These are phyloP conservation scores for Drosophila teissieri DNA, from an alignment of 1,140 invertebrate species.

Conservation along the genomic window DNA sequence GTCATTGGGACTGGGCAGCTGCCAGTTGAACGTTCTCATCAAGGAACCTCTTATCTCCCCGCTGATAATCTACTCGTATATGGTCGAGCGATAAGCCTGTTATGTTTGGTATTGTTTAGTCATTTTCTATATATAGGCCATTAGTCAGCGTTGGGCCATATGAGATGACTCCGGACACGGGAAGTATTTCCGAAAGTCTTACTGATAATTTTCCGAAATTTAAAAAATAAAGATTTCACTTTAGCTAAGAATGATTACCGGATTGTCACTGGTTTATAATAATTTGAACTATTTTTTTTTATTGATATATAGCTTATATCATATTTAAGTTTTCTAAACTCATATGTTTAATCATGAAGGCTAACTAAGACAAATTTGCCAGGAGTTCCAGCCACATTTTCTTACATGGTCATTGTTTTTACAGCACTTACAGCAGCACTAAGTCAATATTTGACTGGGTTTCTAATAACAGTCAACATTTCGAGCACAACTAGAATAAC, in stretches of 20 bases:
- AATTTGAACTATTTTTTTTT: not conserved
- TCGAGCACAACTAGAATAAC: constrained; percentile 18
- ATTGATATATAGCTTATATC: no score
- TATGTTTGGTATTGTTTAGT: constrained; percentile 22
- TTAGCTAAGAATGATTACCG: no score
- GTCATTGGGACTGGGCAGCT: constrained; percentile 16
- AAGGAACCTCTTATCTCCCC: constrained; percentile 27
- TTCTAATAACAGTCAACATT: constrained; percentile 69
- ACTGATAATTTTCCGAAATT: no score
- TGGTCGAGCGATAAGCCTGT: constrained; percentile 25
- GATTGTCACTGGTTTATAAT: no score
- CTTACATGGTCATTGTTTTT: constrained; percentile 23
- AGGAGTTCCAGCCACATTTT: constrained; percentile 39
- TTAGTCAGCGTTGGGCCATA: not conserved
- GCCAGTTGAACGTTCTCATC: constrained; percentile 27
- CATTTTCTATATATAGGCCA: constrained; percentile 20
- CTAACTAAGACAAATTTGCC: not conserved
- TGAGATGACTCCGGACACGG: not conserved
- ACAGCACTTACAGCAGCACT: constrained; percentile 43
- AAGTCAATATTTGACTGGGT: constrained; percentile 67
- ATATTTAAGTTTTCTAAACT: no score
- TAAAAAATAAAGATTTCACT: no score
- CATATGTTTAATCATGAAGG: no score
- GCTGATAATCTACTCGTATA: constrained; percentile 24
- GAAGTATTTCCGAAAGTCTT: constrained; percentile 3